These are phyloP conservation scores for Hestina assimilis DNA, from an alignment of 1,140 invertebrate genomes.

Conservation along the genomic window DNA sequence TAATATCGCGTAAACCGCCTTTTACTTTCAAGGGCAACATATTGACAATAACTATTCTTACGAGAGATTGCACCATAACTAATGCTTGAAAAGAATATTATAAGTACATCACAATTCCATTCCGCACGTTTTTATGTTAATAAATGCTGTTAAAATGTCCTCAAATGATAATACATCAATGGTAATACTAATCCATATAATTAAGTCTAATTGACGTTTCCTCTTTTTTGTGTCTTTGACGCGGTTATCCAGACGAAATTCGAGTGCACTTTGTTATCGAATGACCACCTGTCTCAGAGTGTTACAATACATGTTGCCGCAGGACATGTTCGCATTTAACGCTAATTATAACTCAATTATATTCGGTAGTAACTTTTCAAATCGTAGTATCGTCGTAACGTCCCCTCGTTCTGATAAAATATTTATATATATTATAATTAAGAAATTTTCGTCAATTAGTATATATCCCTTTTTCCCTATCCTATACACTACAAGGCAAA, in stretches of 20 bases:
- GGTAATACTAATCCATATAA: constrained; percentile 29
- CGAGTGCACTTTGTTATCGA: constrained; percentile 23
- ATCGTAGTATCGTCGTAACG: neutral
- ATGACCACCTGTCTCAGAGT: constrained; percentile 43
- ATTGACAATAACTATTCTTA: constrained; percentile 24
- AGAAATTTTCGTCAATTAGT: no score
- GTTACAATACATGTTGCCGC: constrained; percentile 5
- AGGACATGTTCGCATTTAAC: constrained; percentile 22
- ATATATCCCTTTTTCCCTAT: no score
- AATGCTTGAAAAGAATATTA: neutral
- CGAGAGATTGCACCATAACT: constrained; percentile 20
- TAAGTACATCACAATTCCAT: neutral
- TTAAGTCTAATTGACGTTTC: constrained; percentile 37
- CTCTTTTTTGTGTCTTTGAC: constrained; percentile 16
- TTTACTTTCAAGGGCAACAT: constrained; percentile 40
- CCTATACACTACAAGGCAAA: no score
- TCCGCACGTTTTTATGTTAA: neutral
- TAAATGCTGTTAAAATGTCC: no score
- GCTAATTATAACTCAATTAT: constrained; percentile 31
- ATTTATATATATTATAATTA: no score
- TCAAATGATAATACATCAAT: neutral
- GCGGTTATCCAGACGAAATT: no score
- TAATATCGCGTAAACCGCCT: constrained; percentile 56
- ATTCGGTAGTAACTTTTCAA: neutral
- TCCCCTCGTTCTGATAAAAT: neutral